These are phyloP conservation scores for Oreochromis mossambicus DNA, from an alignment of 2,797 vertebrate species.

Conservation along the genomic window DNA sequence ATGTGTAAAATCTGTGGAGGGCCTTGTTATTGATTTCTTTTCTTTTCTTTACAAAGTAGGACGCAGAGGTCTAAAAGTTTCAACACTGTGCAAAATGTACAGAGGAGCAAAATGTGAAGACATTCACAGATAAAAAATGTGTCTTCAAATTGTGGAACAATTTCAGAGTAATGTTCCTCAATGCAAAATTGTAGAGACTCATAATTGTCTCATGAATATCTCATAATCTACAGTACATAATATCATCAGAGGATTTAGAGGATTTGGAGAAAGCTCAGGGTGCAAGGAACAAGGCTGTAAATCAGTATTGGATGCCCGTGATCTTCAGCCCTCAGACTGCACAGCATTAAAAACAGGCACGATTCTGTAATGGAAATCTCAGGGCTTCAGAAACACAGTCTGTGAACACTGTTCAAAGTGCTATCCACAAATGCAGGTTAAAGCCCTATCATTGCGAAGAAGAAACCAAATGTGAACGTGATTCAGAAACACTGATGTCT, in stretches of 20 bases:
- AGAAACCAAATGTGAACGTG: not conserved
- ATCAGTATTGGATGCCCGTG: not conserved
- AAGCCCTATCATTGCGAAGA: not conserved
- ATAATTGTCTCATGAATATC: not conserved
- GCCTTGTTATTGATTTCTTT: not conserved
- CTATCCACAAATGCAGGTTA: not conserved
- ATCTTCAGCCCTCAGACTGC: not conserved
- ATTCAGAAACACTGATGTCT: not conserved
- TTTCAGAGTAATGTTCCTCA: not conserved
- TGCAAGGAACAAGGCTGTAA: not conserved
- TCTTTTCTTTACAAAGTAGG: not conserved
- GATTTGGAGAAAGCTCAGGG: not conserved
- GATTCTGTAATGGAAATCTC: not conserved
- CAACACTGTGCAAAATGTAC: not conserved
- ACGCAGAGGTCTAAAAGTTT: not conserved
- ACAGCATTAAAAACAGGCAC: not conserved
- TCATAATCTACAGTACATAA: not conserved
- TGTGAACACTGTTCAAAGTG: not conserved
- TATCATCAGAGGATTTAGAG: not conserved
- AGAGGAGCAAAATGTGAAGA: not conserved
- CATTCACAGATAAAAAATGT: not conserved
- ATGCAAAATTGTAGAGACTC: not conserved
- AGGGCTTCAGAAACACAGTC: not conserved
- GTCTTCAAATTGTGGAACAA: not conserved
- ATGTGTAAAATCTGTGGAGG: not conserved